Conservation (phyloP, 1,140 invertebrate species). For the Coboldia fuscipes region DNA sequence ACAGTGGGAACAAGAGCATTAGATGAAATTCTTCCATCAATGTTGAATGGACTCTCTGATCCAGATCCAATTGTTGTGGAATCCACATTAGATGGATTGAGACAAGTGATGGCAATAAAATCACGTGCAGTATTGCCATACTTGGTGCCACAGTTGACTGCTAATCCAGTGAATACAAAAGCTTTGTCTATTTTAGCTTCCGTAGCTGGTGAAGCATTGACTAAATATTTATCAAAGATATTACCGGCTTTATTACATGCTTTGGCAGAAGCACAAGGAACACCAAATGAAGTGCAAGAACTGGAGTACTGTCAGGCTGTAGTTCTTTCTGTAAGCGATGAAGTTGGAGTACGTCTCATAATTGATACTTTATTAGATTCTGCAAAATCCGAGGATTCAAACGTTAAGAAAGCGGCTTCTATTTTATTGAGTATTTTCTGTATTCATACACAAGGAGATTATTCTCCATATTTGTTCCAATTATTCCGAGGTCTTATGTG, state of each 20-base stretch:
- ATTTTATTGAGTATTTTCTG: slow-evolving; percentile 80
- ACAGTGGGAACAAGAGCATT: slow-evolving; percentile 85
- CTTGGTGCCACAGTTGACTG: slow-evolving; percentile 82
- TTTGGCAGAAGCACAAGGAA: slow-evolving; percentile 44
- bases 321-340: slow-evolving; percentile 71
- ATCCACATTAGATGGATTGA: slow-evolving; percentile 77
- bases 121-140: slow-evolving; percentile 88
- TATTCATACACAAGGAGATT: slow-evolving; percentile 66
- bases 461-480: slow-evolving; percentile 68
- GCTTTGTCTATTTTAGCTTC: slow-evolving; percentile 80
- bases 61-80: slow-evolving; percentile 51
- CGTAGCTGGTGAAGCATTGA: slow-evolving; percentile 87
- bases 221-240: slow-evolving; percentile 75
- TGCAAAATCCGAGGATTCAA: slow-evolving; percentile 37
- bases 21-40: slow-evolving; percentile 89
- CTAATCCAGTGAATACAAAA: slow-evolving; percentile 73
- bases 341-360: slow-evolving; percentile 67
- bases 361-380: slow-evolving; percentile 79
- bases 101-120: slow-evolving; percentile 94
- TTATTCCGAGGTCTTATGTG: slow-evolving; percentile 70
- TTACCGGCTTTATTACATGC: slow-evolving; percentile 72
- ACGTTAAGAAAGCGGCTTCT: slow-evolving; percentile 53
- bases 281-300: slow-evolving; percentile 48
- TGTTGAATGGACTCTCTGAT: slow-evolving; percentile 68
- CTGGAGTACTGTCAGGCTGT: slow-evolving; percentile 87